Percentiles rank a stretch among this genome's conserved stretches.
Evolutionary conservation across 2,888 invertebrate genomes (phyloP).

Genomic region (Diaphora mendica): DNA sequence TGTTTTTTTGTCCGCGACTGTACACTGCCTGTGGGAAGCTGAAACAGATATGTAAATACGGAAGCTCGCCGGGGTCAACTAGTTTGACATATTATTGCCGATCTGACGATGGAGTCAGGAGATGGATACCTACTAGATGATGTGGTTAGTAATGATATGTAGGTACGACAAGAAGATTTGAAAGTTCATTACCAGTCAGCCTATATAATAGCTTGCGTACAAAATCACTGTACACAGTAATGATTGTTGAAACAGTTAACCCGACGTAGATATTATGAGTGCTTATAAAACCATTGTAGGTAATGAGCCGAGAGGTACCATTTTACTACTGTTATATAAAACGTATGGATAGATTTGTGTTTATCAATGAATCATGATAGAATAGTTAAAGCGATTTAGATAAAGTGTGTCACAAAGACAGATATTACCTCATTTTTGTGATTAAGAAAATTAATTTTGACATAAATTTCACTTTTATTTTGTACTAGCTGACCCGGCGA

Average conservation of each 20-base stretch:
- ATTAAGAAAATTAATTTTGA: no score
- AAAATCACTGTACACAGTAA: constrained; percentile 9
- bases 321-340: neutral
- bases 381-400: neutral
- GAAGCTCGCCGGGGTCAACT: no score
- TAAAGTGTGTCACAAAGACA: neutral
- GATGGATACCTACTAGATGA: no score
- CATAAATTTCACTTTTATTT: no score
- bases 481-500: no score
- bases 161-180: neutral
- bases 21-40: no score
- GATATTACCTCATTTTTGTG: no score
- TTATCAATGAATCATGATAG: neutral
- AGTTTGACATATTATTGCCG: no score
- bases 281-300: constrained; percentile 11
- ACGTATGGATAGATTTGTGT: neutral
- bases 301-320: constrained; percentile 1
- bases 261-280: neutral
- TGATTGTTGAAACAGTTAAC: constrained; percentile 1
- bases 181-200: neutral
- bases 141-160: neutral
- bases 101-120: no score
- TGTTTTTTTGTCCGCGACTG: no score
- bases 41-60: no score
- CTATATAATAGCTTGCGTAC: constrained; percentile 1